Evolutionary conservation across 2,797 vertebrate genomes (phyloP).

Genomic region (Leptoclinus maculatus): DNA sequence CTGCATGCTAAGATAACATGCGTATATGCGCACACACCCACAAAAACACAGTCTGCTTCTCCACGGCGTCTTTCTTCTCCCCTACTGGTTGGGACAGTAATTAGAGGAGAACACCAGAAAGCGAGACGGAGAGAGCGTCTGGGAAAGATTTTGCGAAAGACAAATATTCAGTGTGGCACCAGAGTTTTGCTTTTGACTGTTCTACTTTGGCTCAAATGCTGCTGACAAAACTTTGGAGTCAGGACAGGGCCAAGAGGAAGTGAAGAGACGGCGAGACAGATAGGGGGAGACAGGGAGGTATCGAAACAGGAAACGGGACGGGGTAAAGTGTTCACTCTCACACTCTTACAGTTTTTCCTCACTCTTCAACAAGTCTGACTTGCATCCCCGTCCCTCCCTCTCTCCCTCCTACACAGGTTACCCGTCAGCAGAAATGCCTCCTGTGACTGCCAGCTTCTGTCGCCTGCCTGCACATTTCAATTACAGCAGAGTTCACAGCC

Average conservation of each 20-base stretch:
- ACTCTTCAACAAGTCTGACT: conserved; percentile 21
- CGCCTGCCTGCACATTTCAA: conserved; percentile 42
- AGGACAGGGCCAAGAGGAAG: conserved; percentile 20
- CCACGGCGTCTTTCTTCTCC: conserved; percentile 30
- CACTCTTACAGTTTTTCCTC: neutral
- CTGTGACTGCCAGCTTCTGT: conserved; percentile 24
- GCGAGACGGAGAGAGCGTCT: conserved; percentile 11
- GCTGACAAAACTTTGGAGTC: conserved; percentile 19
- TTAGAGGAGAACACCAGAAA: conserved; percentile 51
- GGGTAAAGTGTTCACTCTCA: neutral
- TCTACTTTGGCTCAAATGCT: conserved; percentile 47
- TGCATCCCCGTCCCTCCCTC: neutral
- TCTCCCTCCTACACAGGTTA: conserved; percentile 27
- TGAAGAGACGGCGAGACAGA: conserved; percentile 12
- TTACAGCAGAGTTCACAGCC: conserved; percentile 44
- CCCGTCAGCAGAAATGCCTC: conserved; percentile 27
- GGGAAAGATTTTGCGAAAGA: conserved; percentile 39
- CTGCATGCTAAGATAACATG: conserved; percentile 46
- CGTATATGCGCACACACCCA: conserved; percentile 15
- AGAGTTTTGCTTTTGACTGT: conserved; percentile 60
- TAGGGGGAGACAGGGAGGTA: conserved; percentile 30
- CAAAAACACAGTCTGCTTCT: conserved; percentile 51
- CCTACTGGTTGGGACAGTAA: conserved; percentile 62
- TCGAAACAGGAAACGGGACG: conserved; percentile 25
- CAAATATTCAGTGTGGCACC: conserved; percentile 51